Evolutionary conservation across 2,888 invertebrate species (phyloP).

Genomic region (Orchestes rusci): DNA sequence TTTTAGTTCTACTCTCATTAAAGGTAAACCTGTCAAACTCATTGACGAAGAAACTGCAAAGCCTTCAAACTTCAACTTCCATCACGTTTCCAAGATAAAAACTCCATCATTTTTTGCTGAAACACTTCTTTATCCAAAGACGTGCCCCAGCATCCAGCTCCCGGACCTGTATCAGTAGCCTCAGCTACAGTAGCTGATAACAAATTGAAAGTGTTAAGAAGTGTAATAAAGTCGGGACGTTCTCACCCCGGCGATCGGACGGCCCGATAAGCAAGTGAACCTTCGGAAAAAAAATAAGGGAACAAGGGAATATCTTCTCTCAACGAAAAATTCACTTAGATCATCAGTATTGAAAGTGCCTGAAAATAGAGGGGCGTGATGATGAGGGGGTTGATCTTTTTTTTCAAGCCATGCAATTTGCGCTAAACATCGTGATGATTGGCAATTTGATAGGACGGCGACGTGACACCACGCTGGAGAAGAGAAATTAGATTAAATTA

Average conservation of each 20-base stretch:
- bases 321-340: slow-evolving; percentile 20
- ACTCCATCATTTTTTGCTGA: no score
- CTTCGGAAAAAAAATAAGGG: slow-evolving; percentile 13
- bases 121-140: no score
- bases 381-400: no score
- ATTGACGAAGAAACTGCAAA: no score
- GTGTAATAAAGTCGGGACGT: slow-evolving; percentile 20
- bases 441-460: no score
- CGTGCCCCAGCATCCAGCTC: not conserved
- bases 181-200: slow-evolving; percentile 18
- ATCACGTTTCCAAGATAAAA: not conserved
- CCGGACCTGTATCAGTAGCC: slow-evolving; percentile 6
- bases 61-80: not conserved
- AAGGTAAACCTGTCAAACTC: no score
- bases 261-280: slow-evolving; percentile 15
- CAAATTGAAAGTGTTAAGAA: slow-evolving; percentile 24
- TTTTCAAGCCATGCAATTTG: no score
- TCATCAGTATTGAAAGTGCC: slow-evolving; percentile 18
- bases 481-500: no score
- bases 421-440: no score
- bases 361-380: slow-evolving; percentile 4
- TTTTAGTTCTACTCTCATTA: no score
- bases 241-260: slow-evolving; percentile 9
- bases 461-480: no score
- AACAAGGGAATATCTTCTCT: slow-evolving; percentile 8